Conservation (phyloP, 1,140 invertebrate genomes). For the Drosophila melanogaster region DNA sequence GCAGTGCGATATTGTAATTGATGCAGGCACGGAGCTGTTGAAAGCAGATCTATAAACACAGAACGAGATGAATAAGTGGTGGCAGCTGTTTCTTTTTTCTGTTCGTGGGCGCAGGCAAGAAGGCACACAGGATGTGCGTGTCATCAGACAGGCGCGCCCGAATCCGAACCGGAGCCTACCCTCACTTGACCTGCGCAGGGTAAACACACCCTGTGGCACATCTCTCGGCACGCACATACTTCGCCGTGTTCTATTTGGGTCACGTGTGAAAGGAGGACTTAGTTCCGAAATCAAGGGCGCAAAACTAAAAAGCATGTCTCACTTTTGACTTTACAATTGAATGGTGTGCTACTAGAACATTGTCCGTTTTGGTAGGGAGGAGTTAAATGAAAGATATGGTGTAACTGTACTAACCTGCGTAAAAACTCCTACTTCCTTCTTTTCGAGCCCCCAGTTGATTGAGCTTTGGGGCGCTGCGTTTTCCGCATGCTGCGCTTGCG, state of each 20-base stretch:
- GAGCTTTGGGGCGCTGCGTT: slow-evolving; percentile 53
- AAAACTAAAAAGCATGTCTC: no score
- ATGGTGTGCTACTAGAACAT: no score
- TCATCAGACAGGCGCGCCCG: slow-evolving; percentile 25
- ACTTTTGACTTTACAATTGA: no score
- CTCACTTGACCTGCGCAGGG: slow-evolving; percentile 15
- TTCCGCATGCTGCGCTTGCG: slow-evolving; percentile 81
- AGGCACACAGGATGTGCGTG: slow-evolving; percentile 21
- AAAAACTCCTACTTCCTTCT: slow-evolving; percentile 50
- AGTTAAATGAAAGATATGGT: no score
- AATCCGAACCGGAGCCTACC: neutral
- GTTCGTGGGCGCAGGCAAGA: slow-evolving; percentile 1
- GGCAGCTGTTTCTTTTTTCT: neutral
- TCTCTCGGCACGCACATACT: slow-evolving; percentile 10
- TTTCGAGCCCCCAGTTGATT: slow-evolving; percentile 34
- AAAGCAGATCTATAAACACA: neutral
- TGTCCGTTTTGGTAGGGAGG: no score
- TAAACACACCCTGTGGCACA: slow-evolving; percentile 31
- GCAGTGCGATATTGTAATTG: neutral
- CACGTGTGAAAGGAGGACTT: slow-evolving; percentile 2
- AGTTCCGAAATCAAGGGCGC: no score
- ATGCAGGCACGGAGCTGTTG: slow-evolving; percentile 4
- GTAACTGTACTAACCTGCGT: neutral
- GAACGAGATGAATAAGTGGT: slow-evolving; percentile 8
- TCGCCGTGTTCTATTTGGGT: slow-evolving; percentile 17